Conservation (phyloP, 2,113 vertebrate species). For the Rynchops niger region DNA sequence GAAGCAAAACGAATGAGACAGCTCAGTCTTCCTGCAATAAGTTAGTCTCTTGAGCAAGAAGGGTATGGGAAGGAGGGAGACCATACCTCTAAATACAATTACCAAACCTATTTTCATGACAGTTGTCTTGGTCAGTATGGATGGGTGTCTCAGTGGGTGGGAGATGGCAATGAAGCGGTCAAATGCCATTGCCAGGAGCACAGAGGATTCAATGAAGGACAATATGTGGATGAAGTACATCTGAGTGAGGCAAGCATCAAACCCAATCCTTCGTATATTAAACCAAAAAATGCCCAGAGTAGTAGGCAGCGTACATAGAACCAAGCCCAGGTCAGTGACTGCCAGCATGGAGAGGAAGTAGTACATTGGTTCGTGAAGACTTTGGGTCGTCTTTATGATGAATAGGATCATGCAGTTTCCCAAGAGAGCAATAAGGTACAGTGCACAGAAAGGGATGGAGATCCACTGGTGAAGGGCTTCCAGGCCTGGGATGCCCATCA, state of each 20-base stretch:
- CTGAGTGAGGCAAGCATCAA: constrained; percentile 68
- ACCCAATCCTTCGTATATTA: constrained; percentile 17
- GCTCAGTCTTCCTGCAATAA: constrained; percentile 42
- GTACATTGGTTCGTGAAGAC: constrained; percentile 70
- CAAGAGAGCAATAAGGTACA: constrained; percentile 52
- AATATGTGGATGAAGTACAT: constrained; percentile 73
- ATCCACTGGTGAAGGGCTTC: constrained; percentile 45
- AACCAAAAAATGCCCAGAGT: constrained; percentile 68
- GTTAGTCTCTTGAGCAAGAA: constrained; percentile 62
- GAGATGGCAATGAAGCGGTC: constrained; percentile 72
- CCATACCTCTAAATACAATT: not conserved
- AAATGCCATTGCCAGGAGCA: constrained; percentile 74
- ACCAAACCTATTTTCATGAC: constrained; percentile 51
- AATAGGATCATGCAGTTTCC: constrained; percentile 70
- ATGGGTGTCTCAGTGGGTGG: constrained; percentile 52
- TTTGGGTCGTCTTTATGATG: constrained; percentile 53
- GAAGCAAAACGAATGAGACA: constrained; percentile 74
- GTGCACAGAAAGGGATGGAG: constrained; percentile 70
- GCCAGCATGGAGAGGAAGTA: constrained; percentile 74
- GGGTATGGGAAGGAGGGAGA: constrained; percentile 55
- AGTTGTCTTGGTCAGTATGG: constrained; percentile 47
- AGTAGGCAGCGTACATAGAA: constrained; percentile 58
- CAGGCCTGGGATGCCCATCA: constrained; percentile 68
- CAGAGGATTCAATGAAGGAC: constrained; percentile 69
- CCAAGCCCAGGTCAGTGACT: constrained; percentile 31